Evolutionary conservation across 2,113 vertebrate species (phyloP), one percentile per base, ranked within the genome.

Genomic region (Eurypyga helias): DNA sequence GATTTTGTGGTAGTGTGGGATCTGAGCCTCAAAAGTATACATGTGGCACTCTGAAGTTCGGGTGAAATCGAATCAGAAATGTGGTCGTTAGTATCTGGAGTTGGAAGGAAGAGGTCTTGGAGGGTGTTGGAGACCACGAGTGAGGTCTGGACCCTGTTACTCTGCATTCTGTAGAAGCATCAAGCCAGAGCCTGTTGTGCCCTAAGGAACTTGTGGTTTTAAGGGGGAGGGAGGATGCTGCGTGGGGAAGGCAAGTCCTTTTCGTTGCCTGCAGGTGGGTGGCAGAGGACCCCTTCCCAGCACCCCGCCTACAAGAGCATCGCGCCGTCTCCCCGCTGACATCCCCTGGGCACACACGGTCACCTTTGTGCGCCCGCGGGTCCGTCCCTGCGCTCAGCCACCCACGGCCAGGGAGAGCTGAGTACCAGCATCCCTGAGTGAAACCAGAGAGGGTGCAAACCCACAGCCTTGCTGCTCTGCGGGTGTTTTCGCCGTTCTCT

Each of bases 291-390:
- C 57, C 24, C 13, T 60, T 49, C 46, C 52, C 76, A 49, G 58
- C 70, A 5, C 20, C 31, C 17, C 41, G 4, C 46, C 55, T 28
- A 1, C 0, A 1, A 49, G 48, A 70, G n/a, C 55, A 2, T 9
- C 3, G 9, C 2, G 0, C 45, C 7, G 0, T 45, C 38, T 52
- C 57, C 45, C 24, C 0, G 2, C 34, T 18, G 43, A 7, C 2
- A 11, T 43, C 38, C 34, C 12, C 10, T 2, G 15, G 3, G 28
- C 31, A 1, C 31, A 9, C 18, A 4, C 2, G 2, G 46, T 41
- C 26, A 4, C 70, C 43, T 13, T 26, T 9, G 13, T 20, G 1
- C 34, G 11, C 14, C 49, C 6, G 0, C 20, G 9, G 21, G 29
- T 55, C 66, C 10, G 1, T 66, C 70, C 54, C 38, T 18, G 10